Evolutionary conservation across 2,113 vertebrate genomes (phyloP), one percentile per base, ranked within the genome.

Genomic region (Zeus faber): DNA sequence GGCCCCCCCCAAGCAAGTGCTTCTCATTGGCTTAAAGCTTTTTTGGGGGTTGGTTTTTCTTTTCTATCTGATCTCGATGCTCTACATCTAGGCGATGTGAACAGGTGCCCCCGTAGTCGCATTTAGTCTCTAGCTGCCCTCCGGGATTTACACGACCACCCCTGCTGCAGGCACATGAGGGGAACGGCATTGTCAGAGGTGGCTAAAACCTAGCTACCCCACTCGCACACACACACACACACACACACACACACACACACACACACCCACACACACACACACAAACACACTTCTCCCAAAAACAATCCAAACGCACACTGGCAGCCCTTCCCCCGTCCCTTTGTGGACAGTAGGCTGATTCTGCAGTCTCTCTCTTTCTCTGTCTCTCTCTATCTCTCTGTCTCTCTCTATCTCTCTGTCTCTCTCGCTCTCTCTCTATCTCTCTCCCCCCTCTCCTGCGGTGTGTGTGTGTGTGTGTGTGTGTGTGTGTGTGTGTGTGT

Each of bases 311-410:
- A 72, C 67, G 72, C 70, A 64, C 68, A 71, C 68, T 73, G 49
- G 78, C 69, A 64, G 63, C 47, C 61, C n/a, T n/a, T n/a, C n/a
- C n/a, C n/a, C n/a, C n/a, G n/a, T n/a, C n/a, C n/a, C n/a, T n/a
- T n/a, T n/a, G n/a, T n/a, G 78, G 80, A 83, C 80, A 78, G 70
- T 81, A 74, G 72, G 70, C 78, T 80, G 76, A 81, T 83, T 79
- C 92, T 91, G 88, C 92, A 95, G 92, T 88, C 90, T 91, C 47
- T 29, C 25, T 20, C 39, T 31, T 63, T 56, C 56, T 63, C 58
- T 64, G 27, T 25, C 65, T 59, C 58, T 22, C 60, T 48, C 40
- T 45, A 65, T 57, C 27, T 48, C 47, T 63, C 45, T 51, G 59
- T 51, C 59, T 68, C 45, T 51, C 62, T 51, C 59, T 68, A 29